These are phyloP conservation scores for Megatriorchis doriae DNA, from an alignment of 2,113 vertebrate genomes.

Conservation along the genomic window DNA sequence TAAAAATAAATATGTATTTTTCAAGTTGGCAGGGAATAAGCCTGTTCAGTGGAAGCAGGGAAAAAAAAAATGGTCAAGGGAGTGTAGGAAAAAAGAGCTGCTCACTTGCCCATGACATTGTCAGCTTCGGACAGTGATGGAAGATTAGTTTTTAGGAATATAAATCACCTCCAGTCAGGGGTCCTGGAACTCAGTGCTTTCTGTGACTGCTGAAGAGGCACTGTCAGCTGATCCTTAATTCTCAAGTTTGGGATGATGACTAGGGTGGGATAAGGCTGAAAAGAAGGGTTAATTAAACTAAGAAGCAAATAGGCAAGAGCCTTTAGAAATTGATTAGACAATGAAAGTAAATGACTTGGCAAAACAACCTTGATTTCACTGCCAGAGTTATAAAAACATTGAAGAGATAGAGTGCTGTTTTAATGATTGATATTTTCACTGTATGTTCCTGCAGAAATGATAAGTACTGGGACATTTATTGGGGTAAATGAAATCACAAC, in stretches of 20 bases:
- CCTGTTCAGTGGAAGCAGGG: neutral
- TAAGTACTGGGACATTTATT: neutral
- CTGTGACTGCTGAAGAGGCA: neutral
- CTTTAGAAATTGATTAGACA: conserved; percentile 55
- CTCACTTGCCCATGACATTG: neutral
- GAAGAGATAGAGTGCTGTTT: neutral
- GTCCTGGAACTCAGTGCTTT: neutral
- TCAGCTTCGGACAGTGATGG: conserved; percentile 9
- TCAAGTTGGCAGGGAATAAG: neutral
- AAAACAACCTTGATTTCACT: neutral
- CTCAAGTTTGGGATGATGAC: neutral
- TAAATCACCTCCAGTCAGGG: conserved; percentile 37
- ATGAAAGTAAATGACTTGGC: conserved; percentile 54
- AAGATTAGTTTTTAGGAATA: conserved; percentile 1
- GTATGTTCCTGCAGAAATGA: neutral
- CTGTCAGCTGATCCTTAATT: neutral
- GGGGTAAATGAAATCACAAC: neutral
- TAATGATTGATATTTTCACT: neutral
- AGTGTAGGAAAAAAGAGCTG: neutral
- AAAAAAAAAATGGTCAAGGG: neutral
- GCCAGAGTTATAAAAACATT: conserved; percentile 21
- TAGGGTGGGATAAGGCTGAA: neutral
- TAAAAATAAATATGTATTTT: neutral
- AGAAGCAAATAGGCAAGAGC: conserved; percentile 33
- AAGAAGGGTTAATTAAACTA: conserved; percentile 62